Evolutionary conservation across 2,113 vertebrate species (phyloP), one percentile per base, ranked within the genome.

Genomic region (Thinocorus orbignyianus): DNA sequence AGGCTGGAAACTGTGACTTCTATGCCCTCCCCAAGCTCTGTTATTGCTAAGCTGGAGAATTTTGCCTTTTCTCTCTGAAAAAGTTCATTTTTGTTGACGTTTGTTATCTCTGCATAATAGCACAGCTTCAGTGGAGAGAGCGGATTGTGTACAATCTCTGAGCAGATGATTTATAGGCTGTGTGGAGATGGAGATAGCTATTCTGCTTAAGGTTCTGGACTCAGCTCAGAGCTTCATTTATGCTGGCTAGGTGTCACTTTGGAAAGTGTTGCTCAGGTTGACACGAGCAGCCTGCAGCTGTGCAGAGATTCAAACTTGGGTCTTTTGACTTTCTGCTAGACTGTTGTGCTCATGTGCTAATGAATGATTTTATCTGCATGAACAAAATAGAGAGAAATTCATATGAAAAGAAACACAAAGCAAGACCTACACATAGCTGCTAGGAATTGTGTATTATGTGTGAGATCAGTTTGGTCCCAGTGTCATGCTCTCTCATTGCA

Each of bases 101-200:
- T 83, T 82, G 48, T 69, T 90, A 49, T 90, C 82, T 83, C 37
- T 86, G 48, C 44, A 18, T 85, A 83, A 37, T 61, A 79, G 41
- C 49, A 52, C 22, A 52, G 58, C 79, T 81, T 90, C 71, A 33
- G 58, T 35, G 37, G 79, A 44, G 81, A 26, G 41, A 60, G 35
- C 0, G 8, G 55, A 20, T 39, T 18, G 31, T 51, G 35, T 17
- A 20, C 22, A 14, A 0, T 42, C 54, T 87, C 28, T 55, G 70
- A 91, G 76, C 66, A 74, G 46, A 31, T 82, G 72, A 79, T 79
- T 73, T n/a, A 35, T 64, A 70, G 54, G 31, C 58, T 52, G 42
- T 35, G 58, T 52, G 48, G 82, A 74, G 71, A 48, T 69, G 58
- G 66, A 71, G 62, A 30, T 72, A 69, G 26, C 57, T 54, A 10